Base-by-base conservation (phyloP, 2,888 invertebrate species). In the Nomada lathburiana region DNA sequence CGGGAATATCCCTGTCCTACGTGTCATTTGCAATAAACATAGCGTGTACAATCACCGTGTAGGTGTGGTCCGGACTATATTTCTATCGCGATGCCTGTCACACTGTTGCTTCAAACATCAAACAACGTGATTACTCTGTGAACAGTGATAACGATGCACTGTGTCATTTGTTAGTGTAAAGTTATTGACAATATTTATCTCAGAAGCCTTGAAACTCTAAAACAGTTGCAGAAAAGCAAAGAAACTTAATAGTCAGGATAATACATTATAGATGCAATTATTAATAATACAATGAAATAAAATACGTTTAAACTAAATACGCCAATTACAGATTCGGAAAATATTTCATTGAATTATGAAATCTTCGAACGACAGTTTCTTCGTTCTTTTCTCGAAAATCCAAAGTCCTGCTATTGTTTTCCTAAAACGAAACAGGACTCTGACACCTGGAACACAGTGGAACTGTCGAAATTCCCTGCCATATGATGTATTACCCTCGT, bases 1-100 rank as follows among this genome's bases (percentile, higher is more conserved):
- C 42, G 36, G 55, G 72, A 76, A 63, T 69, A 80, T 65, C 69
- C 57, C 59, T 57, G 47, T 36, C 53, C 60, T 69, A 79, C 67
- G 68, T 82, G 79, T 76, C 79, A 47, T 11, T 64, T 63, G 59
- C 71, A 65, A 65, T 82, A 84, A 78, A 82, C 75, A 82, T 36
- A n/a, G 65, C n/a, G 53, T 26, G 57, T 59, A 59, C 18, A 44
- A 55, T 69, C 57, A 13, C 18, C 52, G 76, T 67, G 71, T 80
- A 76, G 76, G 80, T 80, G 71, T 74, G 69, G 47, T 20, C 7
- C 11, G 23, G n/a, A 42, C 44, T 72, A 20, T 53, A 60, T 76
- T 76, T 80, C 68, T 26, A 68, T 72, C 55, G 26, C 13, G n/a
- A 7, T 55, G 11, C n/a, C 44, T 26, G 23, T 29, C 10, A 3